Evolutionary conservation across 2,113 vertebrate genomes (phyloP).

Genomic region (Psammodynastes pulverulentus): DNA sequence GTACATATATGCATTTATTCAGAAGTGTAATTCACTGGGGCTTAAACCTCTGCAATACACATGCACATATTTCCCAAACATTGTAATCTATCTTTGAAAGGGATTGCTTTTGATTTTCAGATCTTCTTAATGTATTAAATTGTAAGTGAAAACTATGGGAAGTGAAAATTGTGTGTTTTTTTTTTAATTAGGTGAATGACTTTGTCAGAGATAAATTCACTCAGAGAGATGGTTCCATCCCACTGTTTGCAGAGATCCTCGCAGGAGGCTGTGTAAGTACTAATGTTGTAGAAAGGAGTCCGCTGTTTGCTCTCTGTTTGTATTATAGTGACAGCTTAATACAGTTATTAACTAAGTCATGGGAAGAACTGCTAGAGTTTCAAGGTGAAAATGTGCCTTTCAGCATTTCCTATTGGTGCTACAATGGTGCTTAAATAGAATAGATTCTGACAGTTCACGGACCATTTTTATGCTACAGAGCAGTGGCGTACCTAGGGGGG

Average conservation of each 20-base stretch:
- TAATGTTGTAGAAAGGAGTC: neutral
- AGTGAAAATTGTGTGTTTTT: slow-evolving; percentile 32
- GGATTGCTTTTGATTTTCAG: slow-evolving; percentile 18
- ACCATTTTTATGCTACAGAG: neutral
- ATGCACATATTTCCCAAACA: neutral
- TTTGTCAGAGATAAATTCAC: slow-evolving; percentile 97
- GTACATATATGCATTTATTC: neutral
- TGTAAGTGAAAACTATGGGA: slow-evolving; percentile 29
- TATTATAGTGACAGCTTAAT: neutral
- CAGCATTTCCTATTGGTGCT: neutral
- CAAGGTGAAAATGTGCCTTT: neutral
- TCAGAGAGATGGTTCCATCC: slow-evolving; percentile 79
- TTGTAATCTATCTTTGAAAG: slow-evolving; percentile 22
- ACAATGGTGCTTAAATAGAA: neutral
- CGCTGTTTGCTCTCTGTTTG: neutral
- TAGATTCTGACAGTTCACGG: neutral
- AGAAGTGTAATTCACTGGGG: neutral
- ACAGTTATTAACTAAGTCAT: neutral
- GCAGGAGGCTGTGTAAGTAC: slow-evolving; percentile 91
- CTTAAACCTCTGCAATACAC: neutral
- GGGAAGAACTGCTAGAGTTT: neutral
- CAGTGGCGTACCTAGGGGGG: no score
- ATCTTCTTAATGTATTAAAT: neutral
- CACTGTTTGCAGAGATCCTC: slow-evolving; percentile 82
- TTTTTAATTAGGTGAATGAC: slow-evolving; percentile 86